A percentile compares a stretch with the other conserved stretches of the same genome.
phyloP scores from a whole-genome alignment of 2,113 vertebrate species.

The Oncorhynchus kisutch region DNA sequence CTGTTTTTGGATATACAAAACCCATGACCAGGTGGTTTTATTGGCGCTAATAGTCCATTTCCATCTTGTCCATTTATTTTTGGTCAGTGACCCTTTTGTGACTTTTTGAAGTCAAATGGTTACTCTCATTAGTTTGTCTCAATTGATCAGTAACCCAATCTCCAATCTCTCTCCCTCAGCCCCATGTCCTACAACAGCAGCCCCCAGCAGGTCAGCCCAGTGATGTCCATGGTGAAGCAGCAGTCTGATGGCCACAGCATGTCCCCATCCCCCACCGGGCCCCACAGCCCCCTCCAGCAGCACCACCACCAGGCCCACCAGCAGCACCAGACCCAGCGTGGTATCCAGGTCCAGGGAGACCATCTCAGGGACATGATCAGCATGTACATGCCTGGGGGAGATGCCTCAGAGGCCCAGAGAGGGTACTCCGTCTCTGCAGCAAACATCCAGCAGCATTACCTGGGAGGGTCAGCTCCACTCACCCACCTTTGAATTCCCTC shows the following conservation, averaged over 20 bases:
- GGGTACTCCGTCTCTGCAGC: constrained; percentile 42
- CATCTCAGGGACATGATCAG: constrained; percentile 56
- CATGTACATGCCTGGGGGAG: constrained; percentile 52
- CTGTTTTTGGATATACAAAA: no score
- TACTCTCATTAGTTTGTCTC: background rate
- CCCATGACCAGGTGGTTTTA: no score
- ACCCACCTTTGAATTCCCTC: constrained; percentile 48
- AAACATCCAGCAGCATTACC: constrained; percentile 54
- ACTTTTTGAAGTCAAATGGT: no score
- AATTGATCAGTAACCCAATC: background rate
- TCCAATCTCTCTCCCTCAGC: constrained; percentile 26
- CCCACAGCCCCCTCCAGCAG: constrained; percentile 18
- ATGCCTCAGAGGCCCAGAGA: constrained; percentile 55
- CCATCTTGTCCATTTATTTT: no score
- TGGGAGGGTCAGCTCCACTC: constrained; percentile 38
- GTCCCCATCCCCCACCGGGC: constrained; percentile 40
- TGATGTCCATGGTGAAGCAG: constrained; percentile 49
- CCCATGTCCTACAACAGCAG: constrained; percentile 47
- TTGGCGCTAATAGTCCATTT: no score
- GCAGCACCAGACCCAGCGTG: constrained; percentile 6
- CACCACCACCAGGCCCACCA: no score
- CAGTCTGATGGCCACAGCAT: constrained; percentile 23
- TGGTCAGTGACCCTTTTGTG: no score
- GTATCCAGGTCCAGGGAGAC: constrained; percentile 47
- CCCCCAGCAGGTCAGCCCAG: constrained; percentile 47